A percentile compares a stretch with the other conserved stretches of the same genome.
phyloP scores from a whole-genome alignment of 2,888 invertebrate genomes.

The Portevinia maculata region DNA sequence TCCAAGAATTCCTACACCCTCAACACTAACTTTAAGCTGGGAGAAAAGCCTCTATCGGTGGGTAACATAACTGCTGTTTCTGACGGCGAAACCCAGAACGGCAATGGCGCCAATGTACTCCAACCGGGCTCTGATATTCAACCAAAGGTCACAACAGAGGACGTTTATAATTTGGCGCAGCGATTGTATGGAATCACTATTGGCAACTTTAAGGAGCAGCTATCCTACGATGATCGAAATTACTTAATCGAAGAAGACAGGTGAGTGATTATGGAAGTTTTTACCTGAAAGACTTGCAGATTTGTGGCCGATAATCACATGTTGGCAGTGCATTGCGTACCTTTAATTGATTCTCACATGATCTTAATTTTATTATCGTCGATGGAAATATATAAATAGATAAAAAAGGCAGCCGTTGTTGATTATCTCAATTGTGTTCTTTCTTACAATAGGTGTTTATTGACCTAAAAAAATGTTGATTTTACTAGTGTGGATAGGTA shows the following conservation, averaged over 20 bases:
- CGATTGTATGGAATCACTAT: constrained; percentile 82
- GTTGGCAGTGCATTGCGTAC: not conserved
- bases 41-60: constrained; percentile 62
- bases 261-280: constrained; percentile 78
- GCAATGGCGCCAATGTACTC: constrained; percentile 74
- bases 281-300: not conserved
- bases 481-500: constrained; percentile 1
- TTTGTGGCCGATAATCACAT: not conserved
- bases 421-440: not conserved
- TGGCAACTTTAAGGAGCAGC: constrained; percentile 79
- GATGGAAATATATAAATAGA: constrained; percentile 16
- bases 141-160: constrained; percentile 78
- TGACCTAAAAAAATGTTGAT: constrained; percentile 5
- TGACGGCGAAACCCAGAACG: constrained; percentile 18
- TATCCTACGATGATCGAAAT: constrained; percentile 82
- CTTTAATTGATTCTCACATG: constrained; percentile 33
- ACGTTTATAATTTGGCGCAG: constrained; percentile 79
- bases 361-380: constrained; percentile 18
- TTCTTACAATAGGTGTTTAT: not conserved
- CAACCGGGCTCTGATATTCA: constrained; percentile 81
- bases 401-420: not conserved
- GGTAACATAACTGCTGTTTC: constrained; percentile 42
- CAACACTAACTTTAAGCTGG: constrained; percentile 79
- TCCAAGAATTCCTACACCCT: constrained; percentile 81
- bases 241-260: constrained; percentile 81